These are phyloP conservation scores for Scarus forsteni DNA, from an alignment of 2,797 vertebrate species.

Conservation along the genomic window DNA sequence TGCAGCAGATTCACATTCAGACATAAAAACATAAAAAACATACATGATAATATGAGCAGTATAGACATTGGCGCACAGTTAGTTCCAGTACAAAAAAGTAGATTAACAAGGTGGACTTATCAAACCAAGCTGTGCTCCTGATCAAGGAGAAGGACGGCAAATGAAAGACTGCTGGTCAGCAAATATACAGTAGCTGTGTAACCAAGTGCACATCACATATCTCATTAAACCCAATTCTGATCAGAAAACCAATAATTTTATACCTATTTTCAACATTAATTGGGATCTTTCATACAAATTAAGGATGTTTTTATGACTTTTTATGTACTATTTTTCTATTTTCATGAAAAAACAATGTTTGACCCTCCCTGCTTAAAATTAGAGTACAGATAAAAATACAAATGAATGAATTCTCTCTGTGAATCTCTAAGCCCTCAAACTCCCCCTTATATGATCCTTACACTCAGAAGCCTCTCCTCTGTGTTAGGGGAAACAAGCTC, in stretches of 20 bases:
- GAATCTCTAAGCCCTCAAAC: conserved; percentile 31
- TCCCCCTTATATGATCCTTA: conserved; percentile 37
- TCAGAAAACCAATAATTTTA: neutral
- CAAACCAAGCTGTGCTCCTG: too few species aligned
- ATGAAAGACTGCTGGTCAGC: too few species aligned
- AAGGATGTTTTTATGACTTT: neutral
- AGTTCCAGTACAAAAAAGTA: too few species aligned
- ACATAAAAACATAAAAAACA: too few species aligned
- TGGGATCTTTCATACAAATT: neutral
- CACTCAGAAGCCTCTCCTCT: conserved; percentile 55
- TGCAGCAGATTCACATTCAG: too few species aligned
- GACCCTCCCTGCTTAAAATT: neutral
- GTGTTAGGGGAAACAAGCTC: conserved; percentile 48
- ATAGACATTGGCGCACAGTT: too few species aligned
- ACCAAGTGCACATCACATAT: neutral
- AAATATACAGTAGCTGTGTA: too few species aligned
- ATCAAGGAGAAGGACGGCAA: too few species aligned
- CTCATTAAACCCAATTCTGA: neutral
- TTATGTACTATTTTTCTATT: neutral
- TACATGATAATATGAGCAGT: too few species aligned
- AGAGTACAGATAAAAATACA: neutral
- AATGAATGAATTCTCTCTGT: conserved; percentile 20
- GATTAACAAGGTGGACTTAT: too few species aligned
- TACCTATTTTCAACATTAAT: neutral
- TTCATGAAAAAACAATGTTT: neutral